Conservation (phyloP, 2,113 vertebrate species). For the Scophthalmus maximus region DNA sequence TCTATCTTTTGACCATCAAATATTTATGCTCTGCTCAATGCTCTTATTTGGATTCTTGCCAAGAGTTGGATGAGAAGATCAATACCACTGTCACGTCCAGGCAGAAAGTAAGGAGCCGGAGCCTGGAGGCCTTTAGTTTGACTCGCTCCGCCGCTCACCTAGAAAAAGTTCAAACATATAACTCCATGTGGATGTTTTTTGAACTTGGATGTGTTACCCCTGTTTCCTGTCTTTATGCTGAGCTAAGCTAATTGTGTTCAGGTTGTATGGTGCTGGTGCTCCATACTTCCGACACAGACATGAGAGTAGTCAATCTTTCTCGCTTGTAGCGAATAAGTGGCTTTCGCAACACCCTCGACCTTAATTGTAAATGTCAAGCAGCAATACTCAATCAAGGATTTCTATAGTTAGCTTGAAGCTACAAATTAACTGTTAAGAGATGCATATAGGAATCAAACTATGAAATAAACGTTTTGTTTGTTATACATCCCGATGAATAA, state of each 20-base stretch:
- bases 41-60: neutral
- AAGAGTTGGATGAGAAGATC: neutral
- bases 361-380: neutral
- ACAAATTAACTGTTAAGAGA: no score
- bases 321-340: no score
- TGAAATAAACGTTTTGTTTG: no score
- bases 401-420: no score
- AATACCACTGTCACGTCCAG: neutral
- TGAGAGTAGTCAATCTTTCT: no score
- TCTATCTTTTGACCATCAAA: neutral
- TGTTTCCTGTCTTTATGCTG: no score
- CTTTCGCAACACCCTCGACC: neutral
- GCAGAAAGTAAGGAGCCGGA: neutral
- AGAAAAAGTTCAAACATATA: neutral
- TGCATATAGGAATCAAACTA: no score
- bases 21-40: no score
- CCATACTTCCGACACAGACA: no score
- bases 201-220: neutral
- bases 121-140: neutral
- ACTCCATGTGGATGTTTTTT: neutral
- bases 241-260: no score
- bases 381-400: neutral
- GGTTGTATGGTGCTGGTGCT: neutral
- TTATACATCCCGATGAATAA: no score
- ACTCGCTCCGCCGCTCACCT: neutral